Conservation (phyloP, 1,140 invertebrate species). For the Aphis craccivora region DNA sequence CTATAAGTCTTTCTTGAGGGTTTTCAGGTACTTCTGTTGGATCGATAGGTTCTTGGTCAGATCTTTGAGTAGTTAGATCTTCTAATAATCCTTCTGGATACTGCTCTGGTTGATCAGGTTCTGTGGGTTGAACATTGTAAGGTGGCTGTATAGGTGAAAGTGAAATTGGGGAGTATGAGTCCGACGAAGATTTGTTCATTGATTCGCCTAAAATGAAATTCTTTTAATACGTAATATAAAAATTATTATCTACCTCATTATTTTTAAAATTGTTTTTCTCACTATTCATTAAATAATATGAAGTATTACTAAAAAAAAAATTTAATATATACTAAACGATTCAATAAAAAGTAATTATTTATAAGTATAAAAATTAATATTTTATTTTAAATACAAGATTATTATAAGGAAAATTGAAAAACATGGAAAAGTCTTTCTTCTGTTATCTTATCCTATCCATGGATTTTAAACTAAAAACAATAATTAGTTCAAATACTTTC, state of each 20-base stretch:
- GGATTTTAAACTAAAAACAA: too few species aligned
- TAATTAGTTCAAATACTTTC: too few species aligned
- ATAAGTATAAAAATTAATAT: too few species aligned
- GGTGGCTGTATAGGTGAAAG: neutral
- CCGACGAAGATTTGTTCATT: neutral
- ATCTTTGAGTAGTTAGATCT: neutral
- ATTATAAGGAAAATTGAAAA: too few species aligned
- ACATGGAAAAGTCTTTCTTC: too few species aligned
- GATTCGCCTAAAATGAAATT: neutral
- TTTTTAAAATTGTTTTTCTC: neutral
- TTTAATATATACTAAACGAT: neutral
- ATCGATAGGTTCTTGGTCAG: neutral
- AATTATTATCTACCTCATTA: neutral
- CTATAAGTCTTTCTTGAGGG: conserved; percentile 14
- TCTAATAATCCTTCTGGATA: neutral
- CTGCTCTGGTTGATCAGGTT: neutral
- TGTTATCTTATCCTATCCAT: too few species aligned
- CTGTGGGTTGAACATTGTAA: conserved; percentile 4
- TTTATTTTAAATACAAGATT: too few species aligned
- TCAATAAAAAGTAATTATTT: too few species aligned
- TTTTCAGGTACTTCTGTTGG: neutral
- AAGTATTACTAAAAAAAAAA: neutral
- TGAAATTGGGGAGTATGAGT: neutral
- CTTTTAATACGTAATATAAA: neutral
- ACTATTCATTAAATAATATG: neutral